A percentile compares a stretch with the other conserved stretches of the same genome.
These are phyloP conservation scores for Macrophya annulata DNA, from an alignment of 2,888 invertebrate species.

Conservation along the genomic window DNA sequence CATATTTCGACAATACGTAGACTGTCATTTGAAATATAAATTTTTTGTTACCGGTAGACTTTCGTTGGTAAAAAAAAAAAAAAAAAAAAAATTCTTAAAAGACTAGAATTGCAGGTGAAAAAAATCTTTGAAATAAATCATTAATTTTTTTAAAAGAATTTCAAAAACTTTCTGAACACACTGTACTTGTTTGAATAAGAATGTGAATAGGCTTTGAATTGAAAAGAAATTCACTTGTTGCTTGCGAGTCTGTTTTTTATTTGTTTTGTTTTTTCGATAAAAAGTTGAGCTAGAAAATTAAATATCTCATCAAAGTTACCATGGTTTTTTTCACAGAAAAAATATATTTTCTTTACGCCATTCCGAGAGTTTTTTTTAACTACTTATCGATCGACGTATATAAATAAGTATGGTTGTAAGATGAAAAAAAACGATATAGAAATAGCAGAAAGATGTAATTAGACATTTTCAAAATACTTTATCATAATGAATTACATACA, in stretches of 20 bases:
- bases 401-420: not conserved
- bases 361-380: not conserved
- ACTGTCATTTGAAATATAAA: not conserved
- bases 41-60: not conserved
- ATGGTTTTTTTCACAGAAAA: not conserved
- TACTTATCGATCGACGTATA: not conserved
- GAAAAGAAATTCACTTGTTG: constrained; percentile 39
- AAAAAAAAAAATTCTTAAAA: not conserved
- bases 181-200: not conserved
- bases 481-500: constrained; percentile 2
- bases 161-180: not conserved
- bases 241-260: not conserved
- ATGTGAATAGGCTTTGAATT: constrained; percentile 18
- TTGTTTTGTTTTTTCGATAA: not conserved
- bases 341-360: not conserved
- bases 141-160: not conserved
- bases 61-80: not conserved
- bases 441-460: constrained; percentile 11
- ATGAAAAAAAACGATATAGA: not conserved
- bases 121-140: not conserved
- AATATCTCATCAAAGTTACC: not conserved
- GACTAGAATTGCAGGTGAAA: not conserved
- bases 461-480: not conserved
- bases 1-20: not conserved
- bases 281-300: not conserved